These are phyloP conservation scores for Tragelaphus imberbis DNA, from an alignment of 2,113 vertebrate species.

Conservation along the genomic window DNA sequence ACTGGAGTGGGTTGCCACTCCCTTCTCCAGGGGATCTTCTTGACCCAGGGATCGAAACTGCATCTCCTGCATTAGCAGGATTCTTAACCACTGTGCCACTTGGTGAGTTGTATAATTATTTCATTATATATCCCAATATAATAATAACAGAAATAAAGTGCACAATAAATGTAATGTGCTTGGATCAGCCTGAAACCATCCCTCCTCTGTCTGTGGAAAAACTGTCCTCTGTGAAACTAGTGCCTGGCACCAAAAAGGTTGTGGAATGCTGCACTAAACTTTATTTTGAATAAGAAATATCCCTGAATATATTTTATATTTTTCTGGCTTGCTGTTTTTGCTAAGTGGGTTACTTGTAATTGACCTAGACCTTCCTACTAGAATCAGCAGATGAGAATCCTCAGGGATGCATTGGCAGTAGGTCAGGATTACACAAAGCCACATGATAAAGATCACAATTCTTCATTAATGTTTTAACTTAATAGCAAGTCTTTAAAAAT, in stretches of 20 bases:
- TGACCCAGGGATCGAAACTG: background rate
- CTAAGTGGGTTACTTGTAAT: background rate
- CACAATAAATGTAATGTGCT: background rate
- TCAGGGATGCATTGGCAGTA: background rate
- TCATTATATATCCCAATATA: background rate
- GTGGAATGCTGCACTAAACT: background rate
- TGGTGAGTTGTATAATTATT: background rate
- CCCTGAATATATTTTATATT: background rate
- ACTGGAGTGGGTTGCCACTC: background rate
- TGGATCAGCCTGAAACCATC: background rate
- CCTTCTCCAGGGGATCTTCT: background rate
- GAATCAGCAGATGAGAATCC: background rate
- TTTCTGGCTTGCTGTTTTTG: background rate
- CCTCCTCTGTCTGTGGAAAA: background rate
- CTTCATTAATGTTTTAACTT: background rate
- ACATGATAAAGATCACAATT: background rate
- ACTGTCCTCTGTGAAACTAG: background rate
- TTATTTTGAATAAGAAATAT: background rate
- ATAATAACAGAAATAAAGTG: background rate
- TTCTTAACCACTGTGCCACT: background rate
- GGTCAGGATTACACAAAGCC: background rate
- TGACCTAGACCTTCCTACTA: background rate
- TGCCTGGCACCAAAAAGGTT: fast-evolving
- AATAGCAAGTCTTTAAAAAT: background rate
- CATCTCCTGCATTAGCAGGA: background rate